Conservation (phyloP, 2,888 invertebrate species). For the Acrocyrtus sp. region DNA sequence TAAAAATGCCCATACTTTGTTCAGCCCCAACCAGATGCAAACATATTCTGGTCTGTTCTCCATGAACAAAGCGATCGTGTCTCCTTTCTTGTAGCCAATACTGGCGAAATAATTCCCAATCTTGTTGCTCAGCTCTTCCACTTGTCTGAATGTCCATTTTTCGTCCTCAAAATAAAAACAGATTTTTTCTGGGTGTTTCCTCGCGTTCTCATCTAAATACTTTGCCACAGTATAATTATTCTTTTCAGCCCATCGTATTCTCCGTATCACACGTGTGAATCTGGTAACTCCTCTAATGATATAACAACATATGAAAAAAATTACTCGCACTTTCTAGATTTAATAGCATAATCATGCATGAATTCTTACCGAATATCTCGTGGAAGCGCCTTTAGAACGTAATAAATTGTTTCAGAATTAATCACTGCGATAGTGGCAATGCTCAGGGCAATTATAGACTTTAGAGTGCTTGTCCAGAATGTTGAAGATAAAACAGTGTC, state of each 20-base stretch:
- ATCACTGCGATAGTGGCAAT: conserved; percentile 3
- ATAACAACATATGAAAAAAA: background rate
- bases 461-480: conserved; percentile 11
- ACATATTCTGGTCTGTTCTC: conserved; percentile 94
- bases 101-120: conserved; percentile 81
- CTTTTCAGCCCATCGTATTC: conserved; percentile 73
- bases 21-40: conserved; percentile 90
- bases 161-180: conserved; percentile 85
- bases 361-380: conserved; percentile 52
- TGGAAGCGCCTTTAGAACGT: conserved; percentile 39
- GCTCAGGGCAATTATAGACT: conserved; percentile 10
- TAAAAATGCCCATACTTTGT: conserved; percentile 65
- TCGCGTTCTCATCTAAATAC: conserved; percentile 80
- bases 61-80: conserved; percentile 88
- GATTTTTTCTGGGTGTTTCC: conserved; percentile 82
- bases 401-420: conserved; percentile 42
- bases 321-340: too few relatives aligned
- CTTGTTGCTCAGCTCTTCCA: conserved; percentile 86
- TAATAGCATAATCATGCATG: too few relatives aligned
- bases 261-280: conserved; percentile 46
- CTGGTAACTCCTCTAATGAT: conserved; percentile 47
- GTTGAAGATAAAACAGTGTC: background rate
- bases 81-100: conserved; percentile 85
- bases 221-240: conserved; percentile 81
- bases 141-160: conserved; percentile 84